These are phyloP conservation scores for Microplitis deprimator DNA, from an alignment of 2,888 invertebrate genomes.

Conservation along the genomic window DNA sequence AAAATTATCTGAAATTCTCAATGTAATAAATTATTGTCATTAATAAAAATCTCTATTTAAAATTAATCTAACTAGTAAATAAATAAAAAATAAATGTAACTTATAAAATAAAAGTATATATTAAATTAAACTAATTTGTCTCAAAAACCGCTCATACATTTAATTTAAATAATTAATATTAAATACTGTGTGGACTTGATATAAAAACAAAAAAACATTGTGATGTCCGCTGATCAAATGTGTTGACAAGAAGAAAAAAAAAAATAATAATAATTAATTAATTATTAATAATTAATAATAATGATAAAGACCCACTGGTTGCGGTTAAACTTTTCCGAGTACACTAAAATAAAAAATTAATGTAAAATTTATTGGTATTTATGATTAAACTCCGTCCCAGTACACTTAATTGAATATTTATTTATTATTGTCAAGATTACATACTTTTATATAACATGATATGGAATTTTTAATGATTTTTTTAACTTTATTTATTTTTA, in stretches of 20 bases:
- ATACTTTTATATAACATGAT: slow-evolving; percentile 45
- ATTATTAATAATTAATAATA: slow-evolving; percentile 24
- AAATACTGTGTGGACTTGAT: slow-evolving; percentile 58
- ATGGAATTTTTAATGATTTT: slow-evolving; percentile 29
- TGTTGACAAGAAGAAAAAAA: slow-evolving; percentile 53
- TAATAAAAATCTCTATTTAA: not conserved
- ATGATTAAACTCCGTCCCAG: slow-evolving; percentile 10
- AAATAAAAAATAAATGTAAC: not conserved
- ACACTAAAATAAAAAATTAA: slow-evolving; percentile 67
- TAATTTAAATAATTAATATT: slow-evolving; percentile 18
- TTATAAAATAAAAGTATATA: not conserved
- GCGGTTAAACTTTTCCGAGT: slow-evolving; percentile 65
- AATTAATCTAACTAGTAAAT: slow-evolving; percentile 3
- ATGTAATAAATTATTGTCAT: slow-evolving; percentile 10
- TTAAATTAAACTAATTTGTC: not conserved
- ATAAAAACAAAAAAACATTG: slow-evolving; percentile 55
- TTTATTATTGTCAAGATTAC: slow-evolving; percentile 53
- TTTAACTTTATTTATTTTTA: not conserved
- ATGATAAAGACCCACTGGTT: slow-evolving; percentile 66
- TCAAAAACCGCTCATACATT: slow-evolving; percentile 21
- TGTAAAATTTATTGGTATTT: slow-evolving; percentile 64
- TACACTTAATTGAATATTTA: slow-evolving; percentile 37
- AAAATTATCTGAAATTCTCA: slow-evolving; percentile 22
- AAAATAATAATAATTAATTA: not conserved
- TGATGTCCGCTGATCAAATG: slow-evolving; percentile 67